Evolutionary conservation across 2,113 vertebrate species (phyloP).

Genomic region (Chaenocephalus aceratus): DNA sequence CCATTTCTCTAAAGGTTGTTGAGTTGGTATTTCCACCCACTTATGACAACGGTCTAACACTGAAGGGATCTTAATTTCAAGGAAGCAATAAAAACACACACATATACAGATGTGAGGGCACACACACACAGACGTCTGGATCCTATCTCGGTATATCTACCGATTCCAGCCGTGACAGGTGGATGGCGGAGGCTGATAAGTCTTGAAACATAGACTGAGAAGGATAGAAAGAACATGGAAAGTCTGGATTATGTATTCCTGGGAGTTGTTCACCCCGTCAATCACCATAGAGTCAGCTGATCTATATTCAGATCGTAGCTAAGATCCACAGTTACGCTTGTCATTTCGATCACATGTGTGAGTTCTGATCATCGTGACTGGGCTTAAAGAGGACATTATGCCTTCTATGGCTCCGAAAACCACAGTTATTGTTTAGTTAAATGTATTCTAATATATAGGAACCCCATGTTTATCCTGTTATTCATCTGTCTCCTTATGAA

Average conservation of each 20-base stretch:
- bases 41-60: conserved; percentile 55
- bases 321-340: conserved; percentile 13
- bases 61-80: conserved; percentile 50
- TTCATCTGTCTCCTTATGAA: background rate
- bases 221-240: conserved; percentile 17
- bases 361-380: conserved; percentile 14
- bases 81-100: conserved; percentile 21
- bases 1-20: conserved; percentile 26
- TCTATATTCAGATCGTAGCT: conserved; percentile 26
- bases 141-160: conserved; percentile 30
- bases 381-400: conserved; percentile 23
- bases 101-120: conserved; percentile 1
- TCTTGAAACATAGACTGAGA: conserved; percentile 36
- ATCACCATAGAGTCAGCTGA: conserved; percentile 20
- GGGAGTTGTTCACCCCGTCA: conserved; percentile 23
- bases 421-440: background rate
- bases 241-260: conserved; percentile 43
- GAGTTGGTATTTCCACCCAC: conserved; percentile 46
- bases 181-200: conserved; percentile 44
- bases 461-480: background rate
- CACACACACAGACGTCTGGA: conserved; percentile 7
- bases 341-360: conserved; percentile 29
- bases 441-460: conserved; percentile 4
- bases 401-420: background rate
- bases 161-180: conserved; percentile 47